Evolutionary conservation across 2,888 invertebrate genomes (phyloP), one percentile per base, ranked within the genome.

Genomic region (Synergus japonicus): DNA sequence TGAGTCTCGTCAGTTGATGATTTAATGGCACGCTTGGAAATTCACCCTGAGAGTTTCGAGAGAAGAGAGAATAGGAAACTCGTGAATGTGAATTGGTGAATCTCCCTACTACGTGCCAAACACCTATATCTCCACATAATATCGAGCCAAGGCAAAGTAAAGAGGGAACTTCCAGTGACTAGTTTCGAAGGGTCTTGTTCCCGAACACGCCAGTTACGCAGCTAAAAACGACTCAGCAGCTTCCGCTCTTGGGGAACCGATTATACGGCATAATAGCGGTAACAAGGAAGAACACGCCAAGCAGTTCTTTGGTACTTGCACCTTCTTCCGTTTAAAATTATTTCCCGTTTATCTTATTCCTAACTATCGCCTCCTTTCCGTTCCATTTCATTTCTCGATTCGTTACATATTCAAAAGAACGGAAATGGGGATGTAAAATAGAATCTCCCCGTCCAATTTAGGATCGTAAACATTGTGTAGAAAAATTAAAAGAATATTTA

Each of bases 221-320:
- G 37, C 73, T 73, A 73, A 73, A 73, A 73, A 73, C 29, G 73
- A 73, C 73, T 73, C 73, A 54, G 49, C 73, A 73, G 54, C 73
- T 73, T 73, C 73, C 73, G 22, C 49, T 73, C 9, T 73, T 73
- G 54, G n/a, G 4, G 69, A 46, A 69, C 49, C 73, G 54, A 73
- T 69, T 69, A 54, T 10, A 73, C 37, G 37, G 29, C 29, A 46
- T 54, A 54, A 29, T 37, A 41, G 29, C 15, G 54, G 15, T 54
- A 73, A 54, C 69, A 73, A 73, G 54, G 29, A 46, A 46, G 22
- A 67, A 67, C 49, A 54, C 49, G 54, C 73, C 22, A 73, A 73
- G 15, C 37, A 37, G 29, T 54, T 15, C 54, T 15, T 41, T 60
- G 22, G 29, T 60, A 60, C 9, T 10, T 60, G 60, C 22, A 29